Evolutionary conservation across 1,140 invertebrate species (phyloP).

Genomic region (Arctopsyche grandis): DNA sequence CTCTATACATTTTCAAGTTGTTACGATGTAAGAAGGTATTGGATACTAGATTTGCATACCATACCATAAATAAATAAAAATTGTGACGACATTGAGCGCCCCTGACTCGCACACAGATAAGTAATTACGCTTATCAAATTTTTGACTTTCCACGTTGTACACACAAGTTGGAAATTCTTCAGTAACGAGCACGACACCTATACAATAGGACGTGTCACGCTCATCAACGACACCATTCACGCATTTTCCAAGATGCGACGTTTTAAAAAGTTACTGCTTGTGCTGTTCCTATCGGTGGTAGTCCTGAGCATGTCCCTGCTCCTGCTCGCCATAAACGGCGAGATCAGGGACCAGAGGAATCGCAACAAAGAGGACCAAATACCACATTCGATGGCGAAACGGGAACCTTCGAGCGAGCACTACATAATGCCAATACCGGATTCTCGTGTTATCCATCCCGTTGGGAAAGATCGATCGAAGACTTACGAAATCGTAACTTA

Average conservation of each 20-base stretch:
- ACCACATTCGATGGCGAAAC: background rate
- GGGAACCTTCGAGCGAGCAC: background rate
- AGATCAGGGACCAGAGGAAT: background rate
- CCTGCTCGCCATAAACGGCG: slow-evolving; percentile 19
- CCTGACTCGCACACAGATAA: no score
- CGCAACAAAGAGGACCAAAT: background rate
- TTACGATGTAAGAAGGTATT: no score
- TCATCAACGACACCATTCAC: background rate
- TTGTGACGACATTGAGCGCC: no score
- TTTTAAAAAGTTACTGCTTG: background rate
- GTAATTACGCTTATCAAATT: no score
- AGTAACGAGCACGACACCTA: background rate
- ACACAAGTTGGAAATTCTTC: no score
- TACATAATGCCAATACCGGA: background rate
- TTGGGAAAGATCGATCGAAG: background rate
- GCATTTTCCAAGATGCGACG: background rate
- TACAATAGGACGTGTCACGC: background rate
- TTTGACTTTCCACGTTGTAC: no score
- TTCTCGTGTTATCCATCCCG: background rate
- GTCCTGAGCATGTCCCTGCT: slow-evolving; percentile 34
- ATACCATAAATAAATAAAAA: no score
- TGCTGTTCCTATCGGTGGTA: background rate
- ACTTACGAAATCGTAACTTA: background rate
- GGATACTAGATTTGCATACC: no score
- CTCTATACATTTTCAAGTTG: no score